phyloP scores from a whole-genome alignment of 2,113 vertebrate genomes.

The Ciconia boyciana region DNA sequence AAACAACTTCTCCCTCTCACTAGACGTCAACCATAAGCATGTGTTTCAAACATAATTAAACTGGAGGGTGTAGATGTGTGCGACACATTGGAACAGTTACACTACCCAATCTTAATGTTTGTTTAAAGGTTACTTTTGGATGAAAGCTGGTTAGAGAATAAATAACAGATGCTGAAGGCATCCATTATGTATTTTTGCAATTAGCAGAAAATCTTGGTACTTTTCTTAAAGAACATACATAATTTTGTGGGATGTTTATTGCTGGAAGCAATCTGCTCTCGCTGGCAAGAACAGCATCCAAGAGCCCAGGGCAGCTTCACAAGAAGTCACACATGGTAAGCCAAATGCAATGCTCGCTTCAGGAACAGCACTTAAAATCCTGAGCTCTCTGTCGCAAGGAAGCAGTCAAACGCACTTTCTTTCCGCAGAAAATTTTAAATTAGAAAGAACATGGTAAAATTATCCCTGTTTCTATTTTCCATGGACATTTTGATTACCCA shows the following conservation, averaged over 20 bases:
- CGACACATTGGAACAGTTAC: slow-evolving; percentile 68
- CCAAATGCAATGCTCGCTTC: slow-evolving; percentile 53
- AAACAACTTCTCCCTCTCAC: slow-evolving; percentile 1
- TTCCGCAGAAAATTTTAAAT: slow-evolving; percentile 2
- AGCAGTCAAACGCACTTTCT: not conserved
- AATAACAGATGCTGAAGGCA: slow-evolving; percentile 72
- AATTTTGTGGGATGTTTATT: slow-evolving; percentile 73
- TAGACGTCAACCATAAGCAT: not conserved
- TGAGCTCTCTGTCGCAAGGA: not conserved
- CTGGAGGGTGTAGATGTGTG: not conserved
- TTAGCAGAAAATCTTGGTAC: slow-evolving; percentile 73
- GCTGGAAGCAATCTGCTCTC: slow-evolving; percentile 55
- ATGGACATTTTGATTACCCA: not conserved
- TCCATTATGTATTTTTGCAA: slow-evolving; percentile 78
- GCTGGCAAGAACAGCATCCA: slow-evolving; percentile 35
- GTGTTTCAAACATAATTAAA: slow-evolving; percentile 17
- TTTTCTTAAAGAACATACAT: slow-evolving; percentile 75
- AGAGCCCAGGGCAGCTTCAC: slow-evolving; percentile 32
- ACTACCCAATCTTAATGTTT: slow-evolving; percentile 68
- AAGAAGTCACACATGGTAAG: slow-evolving; percentile 57
- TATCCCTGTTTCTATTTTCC: not conserved
- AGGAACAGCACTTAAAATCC: slow-evolving; percentile 37
- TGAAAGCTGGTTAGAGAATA: slow-evolving; percentile 69
- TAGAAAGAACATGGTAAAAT: not conserved
- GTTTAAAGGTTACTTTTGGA: slow-evolving; percentile 78